Percentiles rank a stretch among this genome's conserved stretches.
These are phyloP conservation scores for Dasyprocta punctata DNA, from an alignment of 2,113 vertebrate species.

Conservation along the genomic window DNA sequence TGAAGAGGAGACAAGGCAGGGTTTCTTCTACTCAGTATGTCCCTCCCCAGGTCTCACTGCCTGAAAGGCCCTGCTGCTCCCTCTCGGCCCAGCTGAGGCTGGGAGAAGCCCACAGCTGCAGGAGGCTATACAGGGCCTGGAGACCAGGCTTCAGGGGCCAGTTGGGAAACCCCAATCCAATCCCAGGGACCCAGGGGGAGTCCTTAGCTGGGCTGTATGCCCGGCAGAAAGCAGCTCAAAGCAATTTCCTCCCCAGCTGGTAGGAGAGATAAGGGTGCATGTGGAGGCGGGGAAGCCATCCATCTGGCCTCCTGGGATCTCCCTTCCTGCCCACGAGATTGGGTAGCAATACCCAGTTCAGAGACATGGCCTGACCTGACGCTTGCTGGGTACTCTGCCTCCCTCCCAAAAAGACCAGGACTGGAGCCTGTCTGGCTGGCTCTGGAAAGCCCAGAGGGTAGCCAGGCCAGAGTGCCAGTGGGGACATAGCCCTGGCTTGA, in stretches of 20 bases:
- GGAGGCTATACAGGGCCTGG: neutral
- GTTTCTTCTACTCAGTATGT: neutral
- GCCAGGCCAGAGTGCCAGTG: neutral
- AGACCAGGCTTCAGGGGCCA: neutral
- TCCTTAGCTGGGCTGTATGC: neutral
- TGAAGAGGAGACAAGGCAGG: neutral
- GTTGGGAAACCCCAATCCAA: slow-evolving; percentile 39
- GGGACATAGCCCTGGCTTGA: neutral
- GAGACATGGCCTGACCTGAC: neutral
- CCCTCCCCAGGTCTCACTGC: neutral
- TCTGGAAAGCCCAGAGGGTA: neutral
- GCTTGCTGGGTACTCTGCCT: neutral
- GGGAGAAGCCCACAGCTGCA: neutral
- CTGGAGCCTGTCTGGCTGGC: neutral
- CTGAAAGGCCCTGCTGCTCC: neutral
- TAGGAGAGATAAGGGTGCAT: neutral
- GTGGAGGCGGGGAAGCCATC: neutral
- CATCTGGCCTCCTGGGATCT: slow-evolving; percentile 59
- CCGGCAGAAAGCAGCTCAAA: slow-evolving; percentile 5
- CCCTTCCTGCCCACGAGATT: neutral
- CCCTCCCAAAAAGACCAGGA: neutral
- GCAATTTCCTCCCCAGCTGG: slow-evolving; percentile 64
- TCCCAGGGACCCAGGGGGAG: slow-evolving; percentile 19
- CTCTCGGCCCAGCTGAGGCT: neutral
- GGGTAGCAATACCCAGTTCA: neutral